Conservation (phyloP, 2,888 invertebrate species). For the Cryptocephalus primarius region DNA sequence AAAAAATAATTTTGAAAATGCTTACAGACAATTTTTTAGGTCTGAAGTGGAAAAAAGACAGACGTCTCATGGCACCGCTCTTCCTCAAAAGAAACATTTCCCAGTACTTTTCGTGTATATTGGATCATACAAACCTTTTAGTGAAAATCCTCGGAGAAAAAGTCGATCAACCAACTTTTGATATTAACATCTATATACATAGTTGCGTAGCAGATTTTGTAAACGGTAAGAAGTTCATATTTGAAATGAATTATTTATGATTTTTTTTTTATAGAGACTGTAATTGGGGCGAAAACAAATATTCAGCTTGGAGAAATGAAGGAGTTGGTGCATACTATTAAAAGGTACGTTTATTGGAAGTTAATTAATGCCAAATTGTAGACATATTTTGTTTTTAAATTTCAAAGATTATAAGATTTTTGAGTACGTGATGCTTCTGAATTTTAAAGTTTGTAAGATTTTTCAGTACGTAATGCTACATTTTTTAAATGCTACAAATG, state of each 20-base stretch:
- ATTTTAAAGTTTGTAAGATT: no score
- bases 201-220: constrained; percentile 17
- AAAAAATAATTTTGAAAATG: background rate
- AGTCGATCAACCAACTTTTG: constrained; percentile 11
- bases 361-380: background rate
- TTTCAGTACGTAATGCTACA: no score
- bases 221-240: constrained; percentile 11
- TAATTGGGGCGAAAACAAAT: constrained; percentile 14
- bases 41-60: constrained; percentile 20
- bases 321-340: constrained; percentile 9
- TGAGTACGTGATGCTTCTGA: no score
- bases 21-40: constrained; percentile 10
- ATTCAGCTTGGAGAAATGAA: constrained; percentile 15
- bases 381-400: no score
- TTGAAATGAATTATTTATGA: constrained; percentile 1
- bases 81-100: constrained; percentile 15
- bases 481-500: no score
- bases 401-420: no score
- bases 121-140: constrained; percentile 14
- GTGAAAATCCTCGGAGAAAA: constrained; percentile 9
- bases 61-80: constrained; percentile 17
- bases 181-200: constrained; percentile 15
- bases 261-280: constrained; percentile 13
- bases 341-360: constrained; percentile 11
- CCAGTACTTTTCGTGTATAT: constrained; percentile 13